These are phyloP conservation scores for Hydrocynus forskahlii DNA, from an alignment of 2,797 vertebrate species.

Conservation along the genomic window DNA sequence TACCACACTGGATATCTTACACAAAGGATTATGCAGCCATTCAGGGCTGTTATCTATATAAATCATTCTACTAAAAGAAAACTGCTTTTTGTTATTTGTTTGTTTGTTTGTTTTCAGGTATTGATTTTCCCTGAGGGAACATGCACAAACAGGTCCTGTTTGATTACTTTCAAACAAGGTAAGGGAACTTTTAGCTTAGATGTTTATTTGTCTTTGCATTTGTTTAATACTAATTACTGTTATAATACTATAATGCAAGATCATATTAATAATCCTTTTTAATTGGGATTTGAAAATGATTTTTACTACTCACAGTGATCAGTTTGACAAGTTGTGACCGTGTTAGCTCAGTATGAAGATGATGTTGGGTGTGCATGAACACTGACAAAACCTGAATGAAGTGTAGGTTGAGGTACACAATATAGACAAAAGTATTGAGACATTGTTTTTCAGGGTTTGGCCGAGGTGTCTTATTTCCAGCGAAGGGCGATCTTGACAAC, in stretches of 20 bases:
- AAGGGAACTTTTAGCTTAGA: slow-evolving; percentile 47
- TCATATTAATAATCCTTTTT: too few relatives aligned
- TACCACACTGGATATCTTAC: not conserved
- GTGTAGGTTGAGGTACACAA: not conserved
- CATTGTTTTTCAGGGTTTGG: too few relatives aligned
- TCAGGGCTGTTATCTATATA: not conserved
- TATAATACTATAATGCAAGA: too few relatives aligned
- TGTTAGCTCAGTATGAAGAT: not conserved
- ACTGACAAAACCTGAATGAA: not conserved
- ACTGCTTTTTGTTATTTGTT: not conserved
- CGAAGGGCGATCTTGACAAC: too few relatives aligned
- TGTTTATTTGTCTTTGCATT: not conserved
- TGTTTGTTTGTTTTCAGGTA: slow-evolving; percentile 74
- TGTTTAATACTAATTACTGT: not conserved
- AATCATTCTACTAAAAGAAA: not conserved
- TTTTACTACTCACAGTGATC: not conserved
- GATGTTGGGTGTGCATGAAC: not conserved
- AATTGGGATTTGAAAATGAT: too few relatives aligned
- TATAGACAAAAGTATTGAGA: too few relatives aligned
- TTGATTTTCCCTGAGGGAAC: slow-evolving; percentile 98
- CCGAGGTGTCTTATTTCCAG: too few relatives aligned
- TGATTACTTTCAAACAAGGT: slow-evolving; percentile 99
- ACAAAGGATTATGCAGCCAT: not conserved
- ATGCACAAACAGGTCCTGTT: slow-evolving; percentile 96
- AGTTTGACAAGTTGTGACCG: not conserved